Percentiles rank a stretch among this genome's conserved stretches.
phyloP scores from a whole-genome alignment of 2,888 invertebrate genomes.

The Panopea generosa region DNA sequence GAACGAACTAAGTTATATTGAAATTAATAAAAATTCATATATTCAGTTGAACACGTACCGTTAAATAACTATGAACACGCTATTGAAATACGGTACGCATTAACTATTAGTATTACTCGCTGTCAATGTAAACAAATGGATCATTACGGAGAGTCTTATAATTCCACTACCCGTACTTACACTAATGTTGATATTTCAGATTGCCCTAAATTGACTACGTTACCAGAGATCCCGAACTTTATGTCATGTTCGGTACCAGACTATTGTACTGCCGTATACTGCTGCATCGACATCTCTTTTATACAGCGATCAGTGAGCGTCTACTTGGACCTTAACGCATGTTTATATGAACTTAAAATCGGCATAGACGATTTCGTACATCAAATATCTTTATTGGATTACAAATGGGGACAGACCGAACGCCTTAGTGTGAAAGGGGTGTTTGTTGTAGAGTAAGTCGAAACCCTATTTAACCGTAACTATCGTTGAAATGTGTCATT shows the following conservation, averaged over 20 bases:
- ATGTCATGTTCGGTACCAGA: constrained; percentile 46
- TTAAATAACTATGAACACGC: too few species aligned
- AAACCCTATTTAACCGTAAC: too few species aligned
- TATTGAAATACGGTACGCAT: too few species aligned
- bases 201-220: constrained; percentile 16
- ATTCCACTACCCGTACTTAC: too few species aligned
- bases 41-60: too few species aligned
- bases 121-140: too few species aligned
- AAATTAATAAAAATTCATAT: too few species aligned
- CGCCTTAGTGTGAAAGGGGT: constrained; percentile 30
- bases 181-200: constrained; percentile 34
- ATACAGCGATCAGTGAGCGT: constrained; percentile 40
- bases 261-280: constrained; percentile 56
- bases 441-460: constrained; percentile 23
- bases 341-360: constrained; percentile 38
- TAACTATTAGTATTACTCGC: too few species aligned
- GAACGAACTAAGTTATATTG: too few species aligned
- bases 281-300: constrained; percentile 51
- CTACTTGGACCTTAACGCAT: constrained; percentile 52
- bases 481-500: too few species aligned
- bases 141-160: too few species aligned
- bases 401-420: constrained; percentile 28
- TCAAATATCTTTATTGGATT: constrained; percentile 11
- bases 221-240: constrained; percentile 38
- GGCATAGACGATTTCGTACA: constrained; percentile 30